These are phyloP conservation scores for Phymorhynchus buccinoides DNA, from an alignment of 1,140 invertebrate genomes.

Conservation along the genomic window DNA sequence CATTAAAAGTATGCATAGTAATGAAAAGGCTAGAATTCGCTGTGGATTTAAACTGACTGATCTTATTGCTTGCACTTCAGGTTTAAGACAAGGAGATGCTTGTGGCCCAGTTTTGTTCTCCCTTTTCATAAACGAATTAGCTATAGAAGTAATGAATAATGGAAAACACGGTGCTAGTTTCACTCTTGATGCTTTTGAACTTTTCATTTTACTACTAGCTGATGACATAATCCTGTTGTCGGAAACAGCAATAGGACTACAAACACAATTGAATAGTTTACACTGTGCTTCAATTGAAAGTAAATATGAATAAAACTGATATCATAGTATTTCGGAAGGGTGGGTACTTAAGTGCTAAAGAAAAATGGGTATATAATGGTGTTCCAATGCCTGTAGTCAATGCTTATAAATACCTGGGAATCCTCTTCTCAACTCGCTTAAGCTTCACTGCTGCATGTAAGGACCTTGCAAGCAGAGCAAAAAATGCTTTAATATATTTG, in stretches of 20 bases:
- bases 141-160: neutral
- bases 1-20: neutral
- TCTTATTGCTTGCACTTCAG: neutral
- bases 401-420: conserved; percentile 12
- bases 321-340: conserved; percentile 22
- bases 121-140: conserved; percentile 16
- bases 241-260: conserved; percentile 5
- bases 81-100: conserved; percentile 8
- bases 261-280: conserved; percentile 15
- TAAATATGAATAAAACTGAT: neutral
- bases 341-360: conserved; percentile 7
- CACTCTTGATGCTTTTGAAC: neutral
- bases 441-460: neutral
- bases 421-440: neutral
- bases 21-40: neutral
- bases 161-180: neutral
- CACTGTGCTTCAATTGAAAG: neutral
- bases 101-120: conserved; percentile 17
- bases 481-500: neutral
- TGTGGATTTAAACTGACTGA: neutral
- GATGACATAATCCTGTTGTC: neutral
- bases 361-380: neutral
- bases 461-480: neutral
- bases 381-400: neutral
- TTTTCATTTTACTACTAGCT: neutral